Evolutionary conservation across 2,113 vertebrate species (phyloP).

Genomic region (human (Homo sapiens)): DNA sequence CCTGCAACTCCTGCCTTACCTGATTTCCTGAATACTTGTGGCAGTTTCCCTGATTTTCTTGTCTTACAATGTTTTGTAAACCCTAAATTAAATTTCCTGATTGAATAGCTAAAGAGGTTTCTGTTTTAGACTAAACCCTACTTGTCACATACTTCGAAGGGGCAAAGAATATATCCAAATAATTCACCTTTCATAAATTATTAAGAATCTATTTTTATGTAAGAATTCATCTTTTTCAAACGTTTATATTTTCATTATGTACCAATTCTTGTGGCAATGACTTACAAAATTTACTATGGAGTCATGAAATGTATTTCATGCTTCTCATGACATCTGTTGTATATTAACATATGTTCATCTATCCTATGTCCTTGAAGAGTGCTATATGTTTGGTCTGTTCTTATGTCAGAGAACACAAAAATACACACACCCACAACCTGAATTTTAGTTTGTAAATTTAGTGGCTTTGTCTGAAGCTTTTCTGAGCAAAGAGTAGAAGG

Average conservation of each 20-base stretch:
- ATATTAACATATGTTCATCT: background rate
- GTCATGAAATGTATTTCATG: background rate
- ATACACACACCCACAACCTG: background rate
- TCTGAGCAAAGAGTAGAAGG: background rate
- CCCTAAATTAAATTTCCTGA: background rate
- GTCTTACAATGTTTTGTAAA: background rate
- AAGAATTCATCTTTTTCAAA: background rate
- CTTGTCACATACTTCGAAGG: background rate
- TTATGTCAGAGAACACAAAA: background rate
- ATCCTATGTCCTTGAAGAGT: background rate
- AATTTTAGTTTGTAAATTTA: constrained; percentile 14
- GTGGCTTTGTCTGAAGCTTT: background rate
- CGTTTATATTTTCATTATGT: constrained; percentile 18
- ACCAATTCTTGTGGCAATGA: background rate
- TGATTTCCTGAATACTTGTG: background rate
- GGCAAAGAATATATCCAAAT: background rate
- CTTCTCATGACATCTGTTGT: background rate
- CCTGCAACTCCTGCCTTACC: background rate
- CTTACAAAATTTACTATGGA: background rate
- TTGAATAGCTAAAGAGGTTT: background rate
- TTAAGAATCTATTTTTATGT: background rate
- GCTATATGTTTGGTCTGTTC: background rate
- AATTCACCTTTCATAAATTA: background rate
- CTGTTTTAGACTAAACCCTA: background rate
- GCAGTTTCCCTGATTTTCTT: background rate